Conservation (phyloP, 2,113 vertebrate species). For the Apodemus speciosus region DNA sequence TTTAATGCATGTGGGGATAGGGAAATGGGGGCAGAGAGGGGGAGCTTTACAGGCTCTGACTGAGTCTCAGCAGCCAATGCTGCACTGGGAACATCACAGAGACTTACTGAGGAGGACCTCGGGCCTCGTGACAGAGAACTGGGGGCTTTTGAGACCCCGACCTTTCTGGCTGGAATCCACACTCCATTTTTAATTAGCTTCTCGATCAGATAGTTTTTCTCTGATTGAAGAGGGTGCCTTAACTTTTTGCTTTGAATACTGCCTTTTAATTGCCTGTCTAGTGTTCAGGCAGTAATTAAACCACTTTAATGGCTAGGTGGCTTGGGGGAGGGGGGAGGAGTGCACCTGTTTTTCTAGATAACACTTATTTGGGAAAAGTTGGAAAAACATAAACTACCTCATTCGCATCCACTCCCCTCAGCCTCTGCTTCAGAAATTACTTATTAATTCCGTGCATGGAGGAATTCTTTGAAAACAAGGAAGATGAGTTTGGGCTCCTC, state of each 20-base stretch:
- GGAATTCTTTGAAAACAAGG: neutral
- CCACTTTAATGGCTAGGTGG: slow-evolving; percentile 81
- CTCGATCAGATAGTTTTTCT: slow-evolving; percentile 80
- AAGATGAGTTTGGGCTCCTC: neutral
- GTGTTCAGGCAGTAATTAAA: slow-evolving; percentile 85
- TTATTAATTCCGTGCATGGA: slow-evolving; percentile 84
- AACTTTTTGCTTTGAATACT: slow-evolving; percentile 81
- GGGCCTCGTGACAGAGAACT: neutral
- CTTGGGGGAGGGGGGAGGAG: slow-evolving; percentile 78
- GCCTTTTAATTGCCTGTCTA: slow-evolving; percentile 84
- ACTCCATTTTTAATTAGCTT: slow-evolving; percentile 81
- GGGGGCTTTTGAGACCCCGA: neutral
- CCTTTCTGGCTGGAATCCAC: slow-evolving; percentile 4
- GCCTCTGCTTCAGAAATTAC: slow-evolving; percentile 84
- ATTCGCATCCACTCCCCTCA: slow-evolving; percentile 61
- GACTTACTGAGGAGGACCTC: neutral
- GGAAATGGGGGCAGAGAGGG: too few relatives aligned
- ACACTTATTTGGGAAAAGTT: slow-evolving; percentile 82
- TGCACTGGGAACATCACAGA: neutral
- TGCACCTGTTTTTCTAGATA: slow-evolving; percentile 84
- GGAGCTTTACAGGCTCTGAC: neutral
- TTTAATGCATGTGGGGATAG: neutral
- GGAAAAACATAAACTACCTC: slow-evolving; percentile 81
- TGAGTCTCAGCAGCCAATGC: neutral
- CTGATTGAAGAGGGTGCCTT: slow-evolving; percentile 85